phyloP scores from a whole-genome alignment of 2,888 invertebrate species.

The Ischnura elegans region DNA sequence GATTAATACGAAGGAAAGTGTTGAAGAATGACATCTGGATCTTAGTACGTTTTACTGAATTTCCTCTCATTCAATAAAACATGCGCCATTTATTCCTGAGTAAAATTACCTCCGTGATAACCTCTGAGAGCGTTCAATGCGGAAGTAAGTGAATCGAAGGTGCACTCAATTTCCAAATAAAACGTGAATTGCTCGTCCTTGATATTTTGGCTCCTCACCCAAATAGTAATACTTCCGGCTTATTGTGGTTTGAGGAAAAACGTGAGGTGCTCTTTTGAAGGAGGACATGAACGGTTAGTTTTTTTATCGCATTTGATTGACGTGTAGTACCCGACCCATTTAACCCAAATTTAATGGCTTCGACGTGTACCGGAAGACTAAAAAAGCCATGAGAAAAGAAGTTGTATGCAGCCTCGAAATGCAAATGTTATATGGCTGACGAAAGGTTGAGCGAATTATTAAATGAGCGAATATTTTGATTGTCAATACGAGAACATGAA shows the following conservation, averaged over 20 bases:
- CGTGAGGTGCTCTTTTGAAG: neutral
- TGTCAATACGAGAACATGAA: neutral
- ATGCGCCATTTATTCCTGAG: too few relatives aligned
- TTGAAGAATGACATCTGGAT: too few relatives aligned
- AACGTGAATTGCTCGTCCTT: neutral
- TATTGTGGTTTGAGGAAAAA: neutral
- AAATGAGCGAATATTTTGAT: neutral
- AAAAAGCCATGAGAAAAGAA: neutral
- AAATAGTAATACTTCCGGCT: slow-evolving; percentile 8
- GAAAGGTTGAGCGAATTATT: neutral
- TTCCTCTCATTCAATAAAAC: too few relatives aligned
- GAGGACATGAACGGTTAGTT: neutral
- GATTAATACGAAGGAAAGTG: too few relatives aligned
- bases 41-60: too few relatives aligned
- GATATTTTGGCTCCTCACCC: neutral
- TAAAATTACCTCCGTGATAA: neutral
- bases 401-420: neutral
- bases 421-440: neutral
- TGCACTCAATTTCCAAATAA: neutral
- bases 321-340: neutral
- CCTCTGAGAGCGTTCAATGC: neutral
- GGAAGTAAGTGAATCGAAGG: neutral
- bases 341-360: neutral
- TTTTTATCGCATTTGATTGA: neutral
- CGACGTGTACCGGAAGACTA: neutral